These are phyloP conservation scores for Ophioninae sp. DNA, from an alignment of 2,888 invertebrate genomes.

Conservation along the genomic window DNA sequence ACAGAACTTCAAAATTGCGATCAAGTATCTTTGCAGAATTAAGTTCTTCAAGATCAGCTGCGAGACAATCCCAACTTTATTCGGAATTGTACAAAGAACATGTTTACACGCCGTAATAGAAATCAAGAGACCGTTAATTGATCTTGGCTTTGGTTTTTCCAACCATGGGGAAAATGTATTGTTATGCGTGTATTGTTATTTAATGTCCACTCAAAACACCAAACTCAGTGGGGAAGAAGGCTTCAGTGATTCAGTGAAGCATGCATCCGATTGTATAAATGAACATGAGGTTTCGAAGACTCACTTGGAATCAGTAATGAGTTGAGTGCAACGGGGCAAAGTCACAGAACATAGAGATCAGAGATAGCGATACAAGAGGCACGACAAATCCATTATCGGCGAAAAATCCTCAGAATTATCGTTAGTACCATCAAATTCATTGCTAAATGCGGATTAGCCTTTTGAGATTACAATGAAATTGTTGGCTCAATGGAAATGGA, in stretches of 20 bases:
- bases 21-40: too few relatives aligned
- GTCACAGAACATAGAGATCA: slow-evolving; percentile 25
- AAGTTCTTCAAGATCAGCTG: slow-evolving; percentile 25
- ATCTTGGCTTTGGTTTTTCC: slow-evolving; percentile 64
- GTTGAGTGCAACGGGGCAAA: slow-evolving; percentile 33
- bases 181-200: slow-evolving; percentile 63
- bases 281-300: slow-evolving; percentile 56
- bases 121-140: slow-evolving; percentile 54
- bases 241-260: slow-evolving; percentile 61
- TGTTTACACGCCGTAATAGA: slow-evolving; percentile 46
- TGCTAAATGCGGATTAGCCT: slow-evolving; percentile 63
- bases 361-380: slow-evolving; percentile 39
- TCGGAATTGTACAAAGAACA: slow-evolving; percentile 39
- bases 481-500: slow-evolving; percentile 64
- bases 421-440: slow-evolving; percentile 64
- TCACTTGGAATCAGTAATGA: slow-evolving; percentile 48
- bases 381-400: slow-evolving; percentile 62
- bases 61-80: slow-evolving; percentile 27
- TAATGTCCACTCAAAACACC: slow-evolving; percentile 43
- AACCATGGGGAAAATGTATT: slow-evolving; percentile 56
- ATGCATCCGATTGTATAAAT: slow-evolving; percentile 54
- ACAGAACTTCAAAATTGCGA: too few relatives aligned
- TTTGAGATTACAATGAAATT: slow-evolving; percentile 62
- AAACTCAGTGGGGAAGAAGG: slow-evolving; percentile 56
- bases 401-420: slow-evolving; percentile 60